Base-by-base conservation (phyloP, 2,113 vertebrate genomes). In the Phylloscopus trochilus region DNA sequence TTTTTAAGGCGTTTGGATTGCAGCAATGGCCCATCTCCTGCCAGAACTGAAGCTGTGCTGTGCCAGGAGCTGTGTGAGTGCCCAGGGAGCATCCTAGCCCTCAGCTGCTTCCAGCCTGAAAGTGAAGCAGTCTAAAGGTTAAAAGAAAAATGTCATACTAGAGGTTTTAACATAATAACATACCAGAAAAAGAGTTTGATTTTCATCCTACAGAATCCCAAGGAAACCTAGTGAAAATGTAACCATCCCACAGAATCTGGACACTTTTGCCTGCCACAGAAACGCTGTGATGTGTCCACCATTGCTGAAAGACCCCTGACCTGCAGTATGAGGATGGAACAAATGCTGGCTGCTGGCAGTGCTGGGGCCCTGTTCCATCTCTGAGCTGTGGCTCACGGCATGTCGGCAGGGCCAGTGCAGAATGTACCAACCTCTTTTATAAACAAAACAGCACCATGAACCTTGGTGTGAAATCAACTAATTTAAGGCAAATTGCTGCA, bases 401-500 rank as follows among this genome's bases (percentile, higher is more conserved):
- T 10, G 11, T 37, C 10, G 0, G 81, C 26, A 46, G 55, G 41
- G 53, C 63, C 76, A 59, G 22, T 19, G 51, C 39, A 53, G 64
- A 70, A 77, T 35, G 41, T 15, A 62, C 63, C 74, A 62, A 55
- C 6, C 39, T 69, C 59, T 83, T 81, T 35, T 70, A 56, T 31
- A 78, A 81, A 73, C 47, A 81, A 82, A 93, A 59, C n/a, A 83
- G 39, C 46, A 81, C 58, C 69, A 78, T 9, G 12, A 28, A 74
- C 59, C 47, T 70, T 2, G 1, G 33, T 59, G 69, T 67, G 47
- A 92, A 84, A 84, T 35, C 70, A 85, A 68, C 28, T 64, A 58
- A 64, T 53, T 85, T 79, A 76, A 89, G 33, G 63, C 59, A 92
- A 92, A 53, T 72, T 68, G 53, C 69, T 91, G 70, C 26, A 79